A percentile compares a stretch with the other conserved stretches of the same genome.
These are phyloP conservation scores for Ruditapes philippinarum DNA, from an alignment of 1,140 invertebrate species.

Conservation along the genomic window DNA sequence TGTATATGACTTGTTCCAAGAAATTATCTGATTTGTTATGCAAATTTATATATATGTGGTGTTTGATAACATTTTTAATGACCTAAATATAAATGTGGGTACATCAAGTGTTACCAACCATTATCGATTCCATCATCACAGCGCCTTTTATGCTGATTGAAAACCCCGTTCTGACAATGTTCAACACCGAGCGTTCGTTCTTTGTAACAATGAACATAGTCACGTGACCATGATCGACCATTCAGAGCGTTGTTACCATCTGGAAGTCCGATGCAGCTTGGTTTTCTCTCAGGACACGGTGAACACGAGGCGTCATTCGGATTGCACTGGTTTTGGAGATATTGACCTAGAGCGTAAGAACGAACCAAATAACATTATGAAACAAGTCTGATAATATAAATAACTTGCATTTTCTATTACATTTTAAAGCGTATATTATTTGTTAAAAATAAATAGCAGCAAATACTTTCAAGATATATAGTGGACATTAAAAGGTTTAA, in stretches of 20 bases:
- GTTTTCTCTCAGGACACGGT: slow-evolving; percentile 64
- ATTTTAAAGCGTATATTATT: too few species aligned
- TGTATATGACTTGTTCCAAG: too few species aligned
- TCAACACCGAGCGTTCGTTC: slow-evolving; percentile 64
- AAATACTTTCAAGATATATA: too few species aligned
- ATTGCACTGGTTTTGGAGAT: slow-evolving; percentile 69
- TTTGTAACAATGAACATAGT: slow-evolving; percentile 69
- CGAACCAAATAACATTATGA: too few species aligned
- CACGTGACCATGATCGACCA: slow-evolving; percentile 52
- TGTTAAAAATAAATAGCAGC: too few species aligned
- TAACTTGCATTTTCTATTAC: too few species aligned
- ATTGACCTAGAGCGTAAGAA: slow-evolving; percentile 65
- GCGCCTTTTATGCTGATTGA: slow-evolving; percentile 52
- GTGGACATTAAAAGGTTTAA: too few species aligned
- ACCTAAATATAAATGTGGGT: too few species aligned
- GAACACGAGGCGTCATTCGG: slow-evolving; percentile 54
- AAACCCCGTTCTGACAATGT: slow-evolving; percentile 62
- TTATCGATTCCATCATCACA: slow-evolving; percentile 40
- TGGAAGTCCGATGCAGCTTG: slow-evolving; percentile 71
- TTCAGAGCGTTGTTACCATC: slow-evolving; percentile 68
- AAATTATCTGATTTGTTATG: too few species aligned
- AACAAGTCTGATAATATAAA: too few species aligned
- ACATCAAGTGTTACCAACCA: background rate
- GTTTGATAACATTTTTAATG: too few species aligned
- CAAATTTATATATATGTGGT: too few species aligned